Conservation (phyloP, 2,888 invertebrate species). For the Amaurobius ferox region DNA sequence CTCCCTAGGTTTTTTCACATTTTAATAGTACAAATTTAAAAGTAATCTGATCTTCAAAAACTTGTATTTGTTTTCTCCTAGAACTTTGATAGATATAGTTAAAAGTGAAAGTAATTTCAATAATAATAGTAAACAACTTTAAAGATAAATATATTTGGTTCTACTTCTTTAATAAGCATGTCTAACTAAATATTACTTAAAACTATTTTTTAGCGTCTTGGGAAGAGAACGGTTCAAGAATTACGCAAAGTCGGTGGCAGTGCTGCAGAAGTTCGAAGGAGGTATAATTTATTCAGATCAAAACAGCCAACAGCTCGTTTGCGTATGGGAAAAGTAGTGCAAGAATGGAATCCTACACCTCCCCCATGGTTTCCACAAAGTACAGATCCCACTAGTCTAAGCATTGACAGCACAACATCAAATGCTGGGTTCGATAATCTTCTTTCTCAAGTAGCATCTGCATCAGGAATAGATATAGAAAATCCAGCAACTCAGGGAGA, state of each 20-base stretch:
- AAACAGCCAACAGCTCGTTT: conserved; percentile 61
- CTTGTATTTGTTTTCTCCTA: no score
- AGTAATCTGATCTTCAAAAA: no score
- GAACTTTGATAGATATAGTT: no score
- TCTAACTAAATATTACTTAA: no score
- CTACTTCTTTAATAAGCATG: no score
- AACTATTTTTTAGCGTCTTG: conserved; percentile 42
- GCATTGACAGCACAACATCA: no score
- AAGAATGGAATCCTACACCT: conserved; percentile 51
- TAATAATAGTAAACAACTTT: no score
- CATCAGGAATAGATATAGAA: conserved; percentile 48
- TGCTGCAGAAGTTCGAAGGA: conserved; percentile 51
- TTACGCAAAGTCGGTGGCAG: conserved; percentile 44
- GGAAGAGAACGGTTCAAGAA: conserved; percentile 56
- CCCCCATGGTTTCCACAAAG: not conserved
- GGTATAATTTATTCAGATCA: conserved; percentile 62
- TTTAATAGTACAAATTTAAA: no score
- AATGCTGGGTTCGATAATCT: conserved; percentile 30
- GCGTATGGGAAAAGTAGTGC: conserved; percentile 46
- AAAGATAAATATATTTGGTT: no score
- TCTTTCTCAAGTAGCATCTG: conserved; percentile 42
- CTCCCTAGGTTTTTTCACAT: no score
- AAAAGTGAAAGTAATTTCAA: no score
- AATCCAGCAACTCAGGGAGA: conserved; percentile 1
- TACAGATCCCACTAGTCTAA: not conserved